Base-by-base conservation (phyloP, 2,888 invertebrate species). In the Entomobrya proxima region DNA sequence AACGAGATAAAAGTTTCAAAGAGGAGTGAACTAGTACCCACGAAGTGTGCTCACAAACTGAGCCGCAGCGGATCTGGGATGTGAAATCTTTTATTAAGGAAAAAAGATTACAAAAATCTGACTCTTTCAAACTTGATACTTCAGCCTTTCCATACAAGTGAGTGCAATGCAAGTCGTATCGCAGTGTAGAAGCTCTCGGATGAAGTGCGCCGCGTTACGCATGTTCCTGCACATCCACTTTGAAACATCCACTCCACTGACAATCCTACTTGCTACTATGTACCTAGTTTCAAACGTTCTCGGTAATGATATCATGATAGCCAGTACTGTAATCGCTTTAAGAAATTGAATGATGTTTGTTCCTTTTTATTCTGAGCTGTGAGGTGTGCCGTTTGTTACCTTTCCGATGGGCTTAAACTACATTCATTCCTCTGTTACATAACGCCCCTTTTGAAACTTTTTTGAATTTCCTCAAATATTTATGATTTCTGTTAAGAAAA, bases 141-240 rank as follows among this genome's bases (percentile, higher is more conserved):
- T 30, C 18, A 11, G n/a, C 6, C 30, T 75, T 75, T 75, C 37
- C 52, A 30, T 47, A 24, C 47, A n/a, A 69, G 69, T 47, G 21
- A 21, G 67, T 67, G 37, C 3, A 50, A 50, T 30, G 58, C 50
- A 47, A 47, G 7, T 13, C 13, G 15, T 9, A 47, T 5, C 40
- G 37, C 5, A 37, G 7, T 64, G 64, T 64, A 13, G 27, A 55
- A 44, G 13, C 44, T 44, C 27, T 55, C 24, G 9, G 18, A 6
- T 55, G 55, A 15, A 13, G 7, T 52, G 52, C 52, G 55, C 13
- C 24, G 37, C 64, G 35, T 32, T 61, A 64, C 64, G 64, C 47
- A 72, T 72, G 72, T 72, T 72, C 44, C 72, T 72, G 72, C 50
- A 72, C 50, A n/a, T n/a, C n/a, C n/a, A n/a, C 72, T 72, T n/a